A percentile compares a stretch with the other conserved stretches of the same genome.
Conservation (phyloP, 1,140 invertebrate species). For the Drosophila jambulina region DNA sequence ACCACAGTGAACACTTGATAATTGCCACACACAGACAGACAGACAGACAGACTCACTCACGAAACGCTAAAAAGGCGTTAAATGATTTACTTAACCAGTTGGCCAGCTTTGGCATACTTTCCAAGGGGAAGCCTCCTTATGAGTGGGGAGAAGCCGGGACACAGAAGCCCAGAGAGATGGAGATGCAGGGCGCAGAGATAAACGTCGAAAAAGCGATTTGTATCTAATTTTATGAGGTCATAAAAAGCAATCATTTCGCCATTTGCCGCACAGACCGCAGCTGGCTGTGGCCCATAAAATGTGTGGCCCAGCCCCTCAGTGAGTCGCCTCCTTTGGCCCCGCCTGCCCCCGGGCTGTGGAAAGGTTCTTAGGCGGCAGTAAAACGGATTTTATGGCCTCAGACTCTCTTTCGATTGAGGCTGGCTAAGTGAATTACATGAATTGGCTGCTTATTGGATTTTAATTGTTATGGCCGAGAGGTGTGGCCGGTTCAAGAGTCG, state of each 20-base stretch:
- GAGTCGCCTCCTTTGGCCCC: conserved; percentile 5
- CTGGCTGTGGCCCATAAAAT: conserved; percentile 71
- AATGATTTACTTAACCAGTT: conserved; percentile 79
- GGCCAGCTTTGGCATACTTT: conserved; percentile 65
- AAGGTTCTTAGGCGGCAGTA: conserved; percentile 73
- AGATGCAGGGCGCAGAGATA: conserved; percentile 52
- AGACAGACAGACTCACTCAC: not conserved
- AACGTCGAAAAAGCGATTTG: conserved; percentile 81
- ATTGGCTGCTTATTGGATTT: conserved; percentile 79
- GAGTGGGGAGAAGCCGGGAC: conserved; percentile 11
- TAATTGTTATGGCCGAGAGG: conserved; percentile 63
- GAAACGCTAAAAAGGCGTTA: conserved; percentile 70
- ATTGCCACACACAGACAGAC: conserved; percentile 32
- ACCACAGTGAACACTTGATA: conserved; percentile 57
- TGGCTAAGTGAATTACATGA: conserved; percentile 78
- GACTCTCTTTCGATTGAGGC: conserved; percentile 18
- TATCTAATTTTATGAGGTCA: conserved; percentile 85
- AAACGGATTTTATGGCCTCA: conserved; percentile 75
- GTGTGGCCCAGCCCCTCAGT: conserved; percentile 42
- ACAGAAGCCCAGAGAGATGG: conserved; percentile 20
- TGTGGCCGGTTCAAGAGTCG: conserved; percentile 47
- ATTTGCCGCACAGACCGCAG: conserved; percentile 76
- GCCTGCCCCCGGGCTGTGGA: conserved; percentile 18
- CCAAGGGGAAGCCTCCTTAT: conserved; percentile 28
- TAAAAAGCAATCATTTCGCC: conserved; percentile 84